phyloP scores from a whole-genome alignment of 2,797 vertebrate genomes.

The Cichlasoma orientale region DNA sequence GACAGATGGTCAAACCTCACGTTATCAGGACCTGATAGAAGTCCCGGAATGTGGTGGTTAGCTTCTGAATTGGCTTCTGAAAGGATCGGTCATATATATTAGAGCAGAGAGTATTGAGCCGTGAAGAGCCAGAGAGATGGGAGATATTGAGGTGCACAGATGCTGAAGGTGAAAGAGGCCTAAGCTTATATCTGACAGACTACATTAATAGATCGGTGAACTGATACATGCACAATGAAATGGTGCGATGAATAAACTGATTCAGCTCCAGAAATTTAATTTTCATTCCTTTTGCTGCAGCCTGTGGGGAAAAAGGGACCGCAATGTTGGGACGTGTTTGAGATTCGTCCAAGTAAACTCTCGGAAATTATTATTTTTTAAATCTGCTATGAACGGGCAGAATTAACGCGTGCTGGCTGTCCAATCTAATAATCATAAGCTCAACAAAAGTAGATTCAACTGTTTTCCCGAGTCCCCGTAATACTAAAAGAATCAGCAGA shows the following conservation, averaged over 20 bases:
- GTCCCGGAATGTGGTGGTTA: conserved; percentile 75
- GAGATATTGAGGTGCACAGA: conserved; percentile 62
- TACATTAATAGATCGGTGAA: conserved; percentile 70
- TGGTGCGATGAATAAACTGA: conserved; percentile 54
- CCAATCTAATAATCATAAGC: conserved; percentile 35
- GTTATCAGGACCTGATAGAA: conserved; percentile 77
- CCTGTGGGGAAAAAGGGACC: conserved; percentile 28
- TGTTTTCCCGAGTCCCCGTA: background rate
- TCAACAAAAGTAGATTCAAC: conserved; percentile 20
- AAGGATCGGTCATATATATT: conserved; percentile 77
- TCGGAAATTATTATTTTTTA: background rate
- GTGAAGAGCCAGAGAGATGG: conserved; percentile 66
- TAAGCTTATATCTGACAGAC: conserved; percentile 66
- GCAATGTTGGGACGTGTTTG: conserved; percentile 19
- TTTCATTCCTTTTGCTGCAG: conserved; percentile 45
- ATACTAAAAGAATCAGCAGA: conserved; percentile 60
- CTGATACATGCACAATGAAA: conserved; percentile 68
- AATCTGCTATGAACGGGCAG: conserved; percentile 7
- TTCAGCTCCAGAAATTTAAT: conserved; percentile 57
- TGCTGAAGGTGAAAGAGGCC: conserved; percentile 63
- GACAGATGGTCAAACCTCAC: conserved; percentile 79
- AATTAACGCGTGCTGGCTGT: conserved; percentile 22
- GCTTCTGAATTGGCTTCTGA: conserved; percentile 77
- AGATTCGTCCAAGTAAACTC: conserved; percentile 31
- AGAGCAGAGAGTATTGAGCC: conserved; percentile 69